These are phyloP conservation scores for Kryptopterus vitreolus DNA, from an alignment of 2,797 vertebrate genomes.

Conservation along the genomic window DNA sequence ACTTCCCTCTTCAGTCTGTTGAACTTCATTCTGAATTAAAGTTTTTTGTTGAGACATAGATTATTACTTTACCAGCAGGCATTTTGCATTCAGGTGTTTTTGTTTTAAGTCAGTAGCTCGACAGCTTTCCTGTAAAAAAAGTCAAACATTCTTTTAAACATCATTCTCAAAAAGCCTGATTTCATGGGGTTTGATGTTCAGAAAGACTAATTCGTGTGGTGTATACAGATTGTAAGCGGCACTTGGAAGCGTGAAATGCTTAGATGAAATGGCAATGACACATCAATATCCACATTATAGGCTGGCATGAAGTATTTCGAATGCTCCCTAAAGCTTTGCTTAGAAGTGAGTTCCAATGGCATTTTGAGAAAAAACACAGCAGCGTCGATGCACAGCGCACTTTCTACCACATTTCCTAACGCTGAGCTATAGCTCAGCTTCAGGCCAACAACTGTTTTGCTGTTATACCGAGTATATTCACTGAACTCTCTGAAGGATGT, in stretches of 20 bases:
- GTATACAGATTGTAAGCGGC: constrained; percentile 13
- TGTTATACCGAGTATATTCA: constrained; percentile 16
- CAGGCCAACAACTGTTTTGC: constrained; percentile 22
- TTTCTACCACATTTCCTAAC: constrained; percentile 8
- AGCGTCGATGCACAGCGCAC: not conserved
- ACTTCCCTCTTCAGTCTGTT: not conserved
- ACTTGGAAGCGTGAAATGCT: constrained; percentile 15
- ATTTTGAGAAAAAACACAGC: constrained; percentile 34
- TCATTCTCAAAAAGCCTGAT: constrained; percentile 2
- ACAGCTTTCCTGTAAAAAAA: not conserved
- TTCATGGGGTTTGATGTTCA: constrained; percentile 24
- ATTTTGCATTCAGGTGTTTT: not conserved
- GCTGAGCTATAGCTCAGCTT: constrained; percentile 1
- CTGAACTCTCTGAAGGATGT: constrained; percentile 59
- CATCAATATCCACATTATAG: constrained; percentile 22
- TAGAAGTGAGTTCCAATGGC: constrained; percentile 6
- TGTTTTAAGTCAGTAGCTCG: not conserved
- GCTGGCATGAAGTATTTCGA: constrained; percentile 9
- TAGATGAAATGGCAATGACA: constrained; percentile 16
- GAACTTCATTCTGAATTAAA: not conserved
- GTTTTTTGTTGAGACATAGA: not conserved
- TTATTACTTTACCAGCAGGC: constrained; percentile 1
- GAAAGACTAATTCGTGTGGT: constrained; percentile 18
- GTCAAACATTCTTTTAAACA: constrained; percentile 17
- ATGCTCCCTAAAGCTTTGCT: constrained; percentile 21